Evolutionary conservation across 2,797 vertebrate genomes (phyloP).

Genomic region (Pteronotus mesoamericanus): DNA sequence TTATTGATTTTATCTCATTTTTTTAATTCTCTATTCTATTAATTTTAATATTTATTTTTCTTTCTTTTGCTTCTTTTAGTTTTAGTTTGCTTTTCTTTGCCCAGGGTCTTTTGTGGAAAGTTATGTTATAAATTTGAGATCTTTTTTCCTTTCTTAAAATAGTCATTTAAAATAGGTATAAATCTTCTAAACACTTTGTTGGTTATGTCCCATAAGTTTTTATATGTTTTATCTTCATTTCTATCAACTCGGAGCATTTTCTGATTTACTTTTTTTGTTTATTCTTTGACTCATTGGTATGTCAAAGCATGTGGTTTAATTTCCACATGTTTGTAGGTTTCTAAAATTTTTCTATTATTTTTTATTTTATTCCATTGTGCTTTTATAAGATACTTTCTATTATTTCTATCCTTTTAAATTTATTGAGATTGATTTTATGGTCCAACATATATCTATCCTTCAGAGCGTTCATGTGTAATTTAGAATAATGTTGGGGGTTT

Average conservation of each 20-base stretch:
- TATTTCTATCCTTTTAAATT: background rate
- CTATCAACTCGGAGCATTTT: background rate
- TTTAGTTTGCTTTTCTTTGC: too few species aligned
- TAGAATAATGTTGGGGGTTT: background rate
- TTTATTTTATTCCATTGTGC: too few species aligned
- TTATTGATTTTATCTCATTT: background rate
- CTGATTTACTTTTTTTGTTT: background rate
- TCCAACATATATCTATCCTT: background rate
- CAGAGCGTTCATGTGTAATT: background rate
- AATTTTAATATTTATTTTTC: background rate
- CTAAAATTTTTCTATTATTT: too few species aligned
- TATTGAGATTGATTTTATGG: background rate
- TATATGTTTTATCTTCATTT: background rate
- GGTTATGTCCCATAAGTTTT: background rate
- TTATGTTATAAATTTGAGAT: background rate
- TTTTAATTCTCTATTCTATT: background rate
- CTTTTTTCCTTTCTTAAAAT: background rate
- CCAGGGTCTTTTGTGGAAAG: background rate
- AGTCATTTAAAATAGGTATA: background rate
- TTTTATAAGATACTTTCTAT: too few species aligned
- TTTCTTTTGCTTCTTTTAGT: background rate
- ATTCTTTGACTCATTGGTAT: too few species aligned
- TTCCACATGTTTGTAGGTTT: too few species aligned
- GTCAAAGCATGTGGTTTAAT: too few species aligned
- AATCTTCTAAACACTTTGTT: background rate